Conservation (phyloP, 2,113 vertebrate species). For the Pollimyrus isidori region DNA sequence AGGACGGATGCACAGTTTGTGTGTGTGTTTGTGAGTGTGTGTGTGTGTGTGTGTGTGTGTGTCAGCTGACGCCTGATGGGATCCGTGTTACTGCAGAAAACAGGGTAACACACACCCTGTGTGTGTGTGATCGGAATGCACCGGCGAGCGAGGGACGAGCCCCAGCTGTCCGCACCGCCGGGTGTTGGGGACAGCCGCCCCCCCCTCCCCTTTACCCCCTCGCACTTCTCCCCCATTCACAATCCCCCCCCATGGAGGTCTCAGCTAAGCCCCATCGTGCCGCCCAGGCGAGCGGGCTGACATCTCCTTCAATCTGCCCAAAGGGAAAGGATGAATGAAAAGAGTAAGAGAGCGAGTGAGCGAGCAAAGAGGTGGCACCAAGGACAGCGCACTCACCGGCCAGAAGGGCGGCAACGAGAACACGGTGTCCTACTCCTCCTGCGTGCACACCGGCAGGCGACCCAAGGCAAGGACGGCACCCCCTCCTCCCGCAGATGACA, state of each 20-base stretch:
- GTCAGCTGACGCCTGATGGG: neutral
- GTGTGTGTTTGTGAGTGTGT: neutral
- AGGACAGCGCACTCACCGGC: constrained; percentile 53
- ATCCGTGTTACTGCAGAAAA: neutral
- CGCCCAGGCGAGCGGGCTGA: neutral
- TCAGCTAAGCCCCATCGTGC: constrained; percentile 12
- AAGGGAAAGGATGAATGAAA: neutral
- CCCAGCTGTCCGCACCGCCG: neutral
- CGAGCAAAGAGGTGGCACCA: constrained; percentile 9
- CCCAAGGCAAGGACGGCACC: constrained; percentile 22
- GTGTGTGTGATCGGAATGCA: constrained; percentile 32
- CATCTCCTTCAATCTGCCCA: neutral
- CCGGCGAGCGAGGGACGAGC: constrained; percentile 39
- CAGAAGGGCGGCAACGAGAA: constrained; percentile 35
- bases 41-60: neutral
- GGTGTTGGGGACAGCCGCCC: neutral
- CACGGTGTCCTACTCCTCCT: constrained; percentile 35
- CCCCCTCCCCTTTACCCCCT: constrained; percentile 14
- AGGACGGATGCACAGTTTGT: neutral
- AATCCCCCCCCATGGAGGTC: constrained; percentile 28
- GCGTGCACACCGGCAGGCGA: constrained; percentile 39
- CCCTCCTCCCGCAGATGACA: neutral
- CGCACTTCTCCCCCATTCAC: constrained; percentile 8
- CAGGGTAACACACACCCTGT: constrained; percentile 20
- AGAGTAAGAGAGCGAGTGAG: constrained; percentile 3